Evolutionary conservation across 2,888 invertebrate species (phyloP).

Genomic region (Clunio marinus): DNA sequence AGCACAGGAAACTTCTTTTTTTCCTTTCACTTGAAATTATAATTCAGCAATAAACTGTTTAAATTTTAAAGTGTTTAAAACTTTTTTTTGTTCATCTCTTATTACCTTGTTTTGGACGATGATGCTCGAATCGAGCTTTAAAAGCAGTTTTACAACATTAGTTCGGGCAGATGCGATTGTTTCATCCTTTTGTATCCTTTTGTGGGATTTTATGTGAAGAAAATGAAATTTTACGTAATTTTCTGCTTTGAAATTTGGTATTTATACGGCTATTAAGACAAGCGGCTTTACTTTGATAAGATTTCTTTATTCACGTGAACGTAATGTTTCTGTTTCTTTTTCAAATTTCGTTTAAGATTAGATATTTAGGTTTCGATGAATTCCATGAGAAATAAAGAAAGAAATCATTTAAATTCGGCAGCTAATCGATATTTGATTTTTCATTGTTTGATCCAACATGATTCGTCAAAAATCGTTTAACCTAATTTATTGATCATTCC

Average conservation of each 20-base stretch:
- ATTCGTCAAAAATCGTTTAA: background rate
- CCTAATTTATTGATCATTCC: slow-evolving; percentile 5
- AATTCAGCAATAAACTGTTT: slow-evolving; percentile 24
- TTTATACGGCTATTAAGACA: background rate
- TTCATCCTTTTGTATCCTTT: slow-evolving; percentile 19
- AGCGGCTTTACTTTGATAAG: slow-evolving; percentile 5
- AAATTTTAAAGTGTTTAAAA: background rate
- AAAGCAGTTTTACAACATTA: slow-evolving; percentile 2
- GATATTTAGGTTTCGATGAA: background rate
- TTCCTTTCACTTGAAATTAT: background rate
- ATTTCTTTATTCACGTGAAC: too few relatives aligned
- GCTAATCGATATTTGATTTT: slow-evolving; percentile 38
- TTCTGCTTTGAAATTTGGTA: slow-evolving; percentile 12
- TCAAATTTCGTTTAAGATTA: too few relatives aligned
- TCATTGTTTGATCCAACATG: slow-evolving; percentile 7
- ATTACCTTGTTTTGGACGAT: background rate
- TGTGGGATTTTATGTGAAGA: background rate
- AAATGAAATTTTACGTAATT: background rate
- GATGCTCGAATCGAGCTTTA: background rate
- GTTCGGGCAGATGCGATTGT: slow-evolving; percentile 14
- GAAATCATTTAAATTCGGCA: slow-evolving; percentile 17
- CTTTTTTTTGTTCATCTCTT: background rate
- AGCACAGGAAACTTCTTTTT: slow-evolving; percentile 7
- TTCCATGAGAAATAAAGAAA: background rate
- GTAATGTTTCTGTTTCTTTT: too few relatives aligned